Evolutionary conservation across 1,140 invertebrate species (phyloP), one percentile per base, ranked within the genome.

Genomic region (Antheraea mylitta): DNA sequence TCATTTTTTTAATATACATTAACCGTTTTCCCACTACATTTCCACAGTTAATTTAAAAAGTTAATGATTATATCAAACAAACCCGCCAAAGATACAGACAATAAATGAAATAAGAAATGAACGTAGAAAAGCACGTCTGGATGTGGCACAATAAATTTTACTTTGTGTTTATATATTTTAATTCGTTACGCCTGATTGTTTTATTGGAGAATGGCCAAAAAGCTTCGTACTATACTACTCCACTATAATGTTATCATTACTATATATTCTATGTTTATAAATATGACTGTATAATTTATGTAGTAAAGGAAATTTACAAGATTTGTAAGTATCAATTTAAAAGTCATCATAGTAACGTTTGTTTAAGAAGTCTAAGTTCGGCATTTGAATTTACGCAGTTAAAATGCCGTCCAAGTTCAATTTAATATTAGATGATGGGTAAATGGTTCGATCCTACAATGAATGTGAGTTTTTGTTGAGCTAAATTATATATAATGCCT

Each of bases 121-220:
- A 75, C 74, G 74, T 87, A 85, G 86, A 86, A 87, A 89, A 85
- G 74, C 71, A 68, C 70, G 76, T 78, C 77, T 81, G 79, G 79
- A 74, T 78, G 67, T 69, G 73, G 71, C 72, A 77, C 76, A 72
- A 85, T 86, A 88, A 83, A 85, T 86, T 84, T 77, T 73, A 70
- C 77, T 53, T 38, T 72, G 72, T 81, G 81, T 87, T 85, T 84
- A 75, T 85, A 64, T 79, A 76, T 64, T 82, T 80, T 79, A 82
- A 87, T 71, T 74, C 67, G 75, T 79, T 77, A 77, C 79, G 80
- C 61, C 73, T 83, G 85, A 89, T 86, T 85, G 86, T 83, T 86
- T 86, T 81, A 74, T 79, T 89, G 87, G 87, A 79, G 70, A 45
- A n/a, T 45, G 10, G 87, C 87, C 87, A 89, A 86, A 80, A 82